Base-by-base conservation (phyloP, 2,888 invertebrate genomes). In the Biston betularia region DNA sequence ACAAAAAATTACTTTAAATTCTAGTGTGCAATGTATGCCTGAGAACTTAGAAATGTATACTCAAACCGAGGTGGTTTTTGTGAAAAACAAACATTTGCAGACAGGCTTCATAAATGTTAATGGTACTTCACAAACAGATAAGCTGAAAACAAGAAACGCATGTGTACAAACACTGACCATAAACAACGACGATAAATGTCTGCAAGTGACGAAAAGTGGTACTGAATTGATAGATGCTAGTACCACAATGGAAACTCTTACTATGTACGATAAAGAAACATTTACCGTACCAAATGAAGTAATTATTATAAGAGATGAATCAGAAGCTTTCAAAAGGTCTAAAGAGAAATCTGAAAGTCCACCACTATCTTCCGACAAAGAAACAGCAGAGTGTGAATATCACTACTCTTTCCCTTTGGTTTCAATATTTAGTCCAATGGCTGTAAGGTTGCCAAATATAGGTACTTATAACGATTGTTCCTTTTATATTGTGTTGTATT, bases 281-380 rank as follows among this genome's bases (percentile, higher is more conserved):
- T 45, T 49, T 44, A 45, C 33, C 12, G 15, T 45, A 14, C 52
- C 11, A 55, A 62, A 61, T 35, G 61, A 24, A 40, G 10, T 48
- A 56, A 60, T 12, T n/a, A 10, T 14, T 45, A 24, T 34, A 44
- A 34, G 42, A n/a, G 49, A 34, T 34, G 11, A 58, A 40, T 56
- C 44, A 55, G 56, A 73, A 67, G 70, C 61, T 53, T 61, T 73
- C 63, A 64, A 63, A 63, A 62, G 69, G 63, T 69, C 66, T 66
- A 86, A 83, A 75, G 88, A 90, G 67, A 88, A 88, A 75, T 89
- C 94, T n/a, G 90, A 90, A 63, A 94, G 94, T 75, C 94, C 94
- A 68, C 94, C 94, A 46, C 85, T 94, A 15, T 85, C 92, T 34
- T 86, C 90, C 14, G 91, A 91, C 60, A 89, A 86, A 79, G 76